Evolutionary conservation across 2,113 vertebrate species (phyloP).

Genomic region (Chinchilla lanigera): DNA sequence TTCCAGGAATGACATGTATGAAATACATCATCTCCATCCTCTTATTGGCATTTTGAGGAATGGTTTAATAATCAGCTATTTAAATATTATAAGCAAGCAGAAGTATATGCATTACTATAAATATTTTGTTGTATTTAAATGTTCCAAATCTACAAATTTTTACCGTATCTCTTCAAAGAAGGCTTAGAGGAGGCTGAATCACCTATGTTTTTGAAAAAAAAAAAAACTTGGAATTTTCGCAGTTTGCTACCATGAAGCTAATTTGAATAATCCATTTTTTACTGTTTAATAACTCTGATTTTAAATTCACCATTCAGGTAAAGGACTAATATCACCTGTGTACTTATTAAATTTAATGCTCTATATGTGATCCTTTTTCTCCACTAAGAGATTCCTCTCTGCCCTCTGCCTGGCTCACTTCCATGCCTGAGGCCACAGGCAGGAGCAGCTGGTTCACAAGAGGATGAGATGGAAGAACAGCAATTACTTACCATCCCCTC

Average conservation of each 20-base stretch:
- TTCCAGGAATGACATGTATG: not conserved
- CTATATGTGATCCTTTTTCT: not conserved
- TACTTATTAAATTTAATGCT: not conserved
- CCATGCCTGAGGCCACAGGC: not conserved
- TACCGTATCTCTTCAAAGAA: slow-evolving; percentile 57
- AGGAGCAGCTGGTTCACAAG: not conserved
- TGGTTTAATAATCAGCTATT: slow-evolving; percentile 12
- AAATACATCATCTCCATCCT: not conserved
- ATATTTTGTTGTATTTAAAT: slow-evolving; percentile 63
- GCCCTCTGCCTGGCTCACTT: not conserved
- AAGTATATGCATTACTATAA: not conserved
- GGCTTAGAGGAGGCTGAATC: slow-evolving; percentile 54
- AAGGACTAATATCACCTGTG: not conserved
- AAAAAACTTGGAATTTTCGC: not conserved
- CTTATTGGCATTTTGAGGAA: slow-evolving; percentile 40
- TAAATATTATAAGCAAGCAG: slow-evolving; percentile 35
- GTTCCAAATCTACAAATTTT: slow-evolving; percentile 69
- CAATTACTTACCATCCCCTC: not conserved
- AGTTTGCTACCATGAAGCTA: slow-evolving; percentile 30
- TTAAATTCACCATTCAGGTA: slow-evolving; percentile 55
- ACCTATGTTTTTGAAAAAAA: slow-evolving; percentile 64
- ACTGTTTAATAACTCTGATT: not conserved
- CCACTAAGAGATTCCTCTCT: not conserved
- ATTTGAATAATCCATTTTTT: slow-evolving; percentile 33
- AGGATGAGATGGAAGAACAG: not conserved